phyloP scores from a whole-genome alignment of 2,888 invertebrate genomes.

The Seira musarum region DNA sequence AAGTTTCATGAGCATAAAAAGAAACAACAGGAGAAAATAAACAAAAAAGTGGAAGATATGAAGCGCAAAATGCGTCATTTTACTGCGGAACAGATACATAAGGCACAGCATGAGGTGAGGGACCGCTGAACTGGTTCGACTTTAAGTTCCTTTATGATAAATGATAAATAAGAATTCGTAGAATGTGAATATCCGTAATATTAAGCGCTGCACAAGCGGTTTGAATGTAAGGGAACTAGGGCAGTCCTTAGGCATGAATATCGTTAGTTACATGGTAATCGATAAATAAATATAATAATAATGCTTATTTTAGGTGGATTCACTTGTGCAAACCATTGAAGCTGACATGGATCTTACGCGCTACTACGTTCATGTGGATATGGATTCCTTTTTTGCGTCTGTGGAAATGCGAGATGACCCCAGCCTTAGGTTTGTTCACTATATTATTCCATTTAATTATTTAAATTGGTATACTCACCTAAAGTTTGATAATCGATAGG shows the following conservation, averaged over 20 bases:
- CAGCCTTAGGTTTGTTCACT: constrained; percentile 69
- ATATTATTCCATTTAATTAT: background rate
- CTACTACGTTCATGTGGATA: constrained; percentile 76
- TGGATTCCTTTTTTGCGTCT: constrained; percentile 78
- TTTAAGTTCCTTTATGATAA: no score
- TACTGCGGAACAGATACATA: constrained; percentile 71
- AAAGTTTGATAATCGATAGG: constrained; percentile 62
- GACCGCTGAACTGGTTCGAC: background rate
- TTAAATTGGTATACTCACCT: constrained; percentile 9
- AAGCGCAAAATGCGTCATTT: constrained; percentile 70
- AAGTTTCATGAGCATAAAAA: constrained; percentile 75
- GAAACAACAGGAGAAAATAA: constrained; percentile 74
- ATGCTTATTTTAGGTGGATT: constrained; percentile 72
- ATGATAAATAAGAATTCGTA: no score
- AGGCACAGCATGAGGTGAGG: constrained; percentile 69
- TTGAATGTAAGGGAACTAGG: no score
- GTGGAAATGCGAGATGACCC: constrained; percentile 76
- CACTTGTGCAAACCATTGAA: constrained; percentile 72
- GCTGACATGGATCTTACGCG: constrained; percentile 72
- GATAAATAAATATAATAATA: constrained; percentile 3
- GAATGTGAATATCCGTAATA: no score
- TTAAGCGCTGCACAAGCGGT: no score
- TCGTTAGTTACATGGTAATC: no score
- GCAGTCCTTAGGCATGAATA: no score
- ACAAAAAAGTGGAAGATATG: constrained; percentile 73